Evolutionary conservation across 2,797 vertebrate species (phyloP), one percentile per base, ranked within the genome.

Genomic region (Epinephelus malabaricus): DNA sequence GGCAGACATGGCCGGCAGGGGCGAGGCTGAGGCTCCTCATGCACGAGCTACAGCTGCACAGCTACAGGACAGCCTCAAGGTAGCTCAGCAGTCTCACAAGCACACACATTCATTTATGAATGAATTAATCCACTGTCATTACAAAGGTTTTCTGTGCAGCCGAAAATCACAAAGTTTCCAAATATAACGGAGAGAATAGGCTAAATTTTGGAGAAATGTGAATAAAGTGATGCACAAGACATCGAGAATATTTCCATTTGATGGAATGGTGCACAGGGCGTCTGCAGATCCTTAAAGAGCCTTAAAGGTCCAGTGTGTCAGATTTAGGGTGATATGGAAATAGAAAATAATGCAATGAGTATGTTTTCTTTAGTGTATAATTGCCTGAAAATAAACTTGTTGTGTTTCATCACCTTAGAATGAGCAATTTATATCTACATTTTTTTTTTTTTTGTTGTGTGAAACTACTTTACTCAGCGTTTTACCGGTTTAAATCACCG

Each of bases 41-140:
- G 97, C 97, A 0, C 95, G 96, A 65, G 96, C 95, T 0, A 88
- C 97, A n/a, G 97, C 98, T 0, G 95, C 96, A 69, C 98, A 99
- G 84, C 96, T 99, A 17, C 97, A 98, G 92, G 98, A 99, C 63
- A 95, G 97, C 0, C 94, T 99, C 7, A 99, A 99, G 96, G 98
- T 99, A 94, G 85, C 78, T 58, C 8, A 58, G 11, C 10, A 3
- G 14, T 15, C 6, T 67, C 49, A 67, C 23, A 78, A 62, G 72
- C 54, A 50, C 56, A 30, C 43, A 12, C 13, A 18, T 58, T 13
- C 1, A 49, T 55, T 43, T 18, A 58, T 23, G 27, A 43, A 60
- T 60, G 1, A 34, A 69, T 56, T 17, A 23, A 18, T 23, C 12
- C 34, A 45, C 50, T 60, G 21, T 67, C 21, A 67, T 51, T 45